Percentiles rank a stretch among this genome's conserved stretches.
These are phyloP conservation scores for Microdon myrmicae DNA, from an alignment of 2,888 invertebrate species.

Conservation along the genomic window DNA sequence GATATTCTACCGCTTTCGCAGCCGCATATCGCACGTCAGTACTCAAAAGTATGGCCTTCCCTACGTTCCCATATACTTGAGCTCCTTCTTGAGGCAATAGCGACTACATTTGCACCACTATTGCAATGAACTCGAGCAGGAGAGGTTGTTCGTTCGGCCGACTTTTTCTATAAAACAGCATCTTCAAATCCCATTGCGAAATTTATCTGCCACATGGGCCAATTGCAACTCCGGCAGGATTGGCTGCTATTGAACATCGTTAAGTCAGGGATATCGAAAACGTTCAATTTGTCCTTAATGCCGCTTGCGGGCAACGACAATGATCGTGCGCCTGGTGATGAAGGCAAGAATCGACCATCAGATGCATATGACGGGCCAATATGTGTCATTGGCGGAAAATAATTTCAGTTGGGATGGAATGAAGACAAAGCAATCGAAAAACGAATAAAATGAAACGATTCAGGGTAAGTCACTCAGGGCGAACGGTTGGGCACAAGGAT, in stretches of 20 bases:
- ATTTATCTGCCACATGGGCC: constrained; percentile 44
- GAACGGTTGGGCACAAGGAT: too few relatives aligned
- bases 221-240: too few relatives aligned
- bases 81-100: too few relatives aligned
- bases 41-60: too few relatives aligned
- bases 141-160: constrained; percentile 4
- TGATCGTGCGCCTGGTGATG: constrained; percentile 31
- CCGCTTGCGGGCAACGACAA: constrained; percentile 16
- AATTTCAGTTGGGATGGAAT: constrained; percentile 23
- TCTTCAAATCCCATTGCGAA: constrained; percentile 40
- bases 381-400: constrained; percentile 38
- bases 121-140: constrained; percentile 16
- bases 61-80: too few relatives aligned
- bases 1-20: constrained; percentile 20
- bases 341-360: constrained; percentile 39
- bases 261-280: constrained; percentile 42
- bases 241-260: constrained; percentile 32
- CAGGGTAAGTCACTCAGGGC: too few relatives aligned
- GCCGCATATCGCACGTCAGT: neutral
- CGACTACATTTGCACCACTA: constrained; percentile 14
- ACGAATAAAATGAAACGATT: neutral
- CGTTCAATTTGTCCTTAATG: constrained; percentile 37
- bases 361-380: constrained; percentile 43
- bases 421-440: neutral
- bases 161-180: constrained; percentile 34